Percentiles rank a stretch among this genome's conserved stretches.
Conservation (phyloP, 2,797 vertebrate species). For the Hydrocynus forskahlii region DNA sequence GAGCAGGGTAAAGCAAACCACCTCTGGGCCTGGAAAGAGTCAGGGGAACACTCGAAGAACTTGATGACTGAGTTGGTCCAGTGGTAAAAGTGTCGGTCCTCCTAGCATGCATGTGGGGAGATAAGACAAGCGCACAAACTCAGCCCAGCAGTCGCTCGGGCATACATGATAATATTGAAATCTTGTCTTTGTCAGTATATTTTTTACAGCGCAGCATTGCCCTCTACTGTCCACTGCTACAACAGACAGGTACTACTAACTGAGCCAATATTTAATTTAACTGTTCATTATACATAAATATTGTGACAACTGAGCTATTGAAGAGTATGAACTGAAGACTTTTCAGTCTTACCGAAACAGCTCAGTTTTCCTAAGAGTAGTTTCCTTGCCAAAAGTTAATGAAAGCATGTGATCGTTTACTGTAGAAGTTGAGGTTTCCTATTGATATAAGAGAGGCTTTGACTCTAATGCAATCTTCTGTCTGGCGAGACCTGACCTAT, state of each 20-base stretch:
- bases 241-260: background rate
- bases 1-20: slow-evolving; percentile 26
- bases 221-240: slow-evolving; percentile 50
- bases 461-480: slow-evolving; percentile 20
- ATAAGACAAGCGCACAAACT: slow-evolving; percentile 6
- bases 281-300: background rate
- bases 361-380: background rate
- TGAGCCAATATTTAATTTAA: background rate
- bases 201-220: slow-evolving; percentile 46
- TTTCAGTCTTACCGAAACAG: background rate
- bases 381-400: background rate
- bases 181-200: background rate
- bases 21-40: slow-evolving; percentile 42
- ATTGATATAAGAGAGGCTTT: background rate
- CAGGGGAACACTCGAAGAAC: slow-evolving; percentile 22
- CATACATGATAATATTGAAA: background rate
- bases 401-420: slow-evolving; percentile 4
- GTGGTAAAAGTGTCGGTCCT: slow-evolving; percentile 36
- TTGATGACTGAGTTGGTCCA: slow-evolving; percentile 47
- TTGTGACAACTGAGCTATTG: background rate
- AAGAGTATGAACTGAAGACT: background rate
- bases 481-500: slow-evolving; percentile 12
- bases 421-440: background rate
- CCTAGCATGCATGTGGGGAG: slow-evolving; percentile 16
- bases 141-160: background rate